Conservation (phyloP, 1,140 invertebrate genomes). For the Muscidifurax raptorellus region DNA sequence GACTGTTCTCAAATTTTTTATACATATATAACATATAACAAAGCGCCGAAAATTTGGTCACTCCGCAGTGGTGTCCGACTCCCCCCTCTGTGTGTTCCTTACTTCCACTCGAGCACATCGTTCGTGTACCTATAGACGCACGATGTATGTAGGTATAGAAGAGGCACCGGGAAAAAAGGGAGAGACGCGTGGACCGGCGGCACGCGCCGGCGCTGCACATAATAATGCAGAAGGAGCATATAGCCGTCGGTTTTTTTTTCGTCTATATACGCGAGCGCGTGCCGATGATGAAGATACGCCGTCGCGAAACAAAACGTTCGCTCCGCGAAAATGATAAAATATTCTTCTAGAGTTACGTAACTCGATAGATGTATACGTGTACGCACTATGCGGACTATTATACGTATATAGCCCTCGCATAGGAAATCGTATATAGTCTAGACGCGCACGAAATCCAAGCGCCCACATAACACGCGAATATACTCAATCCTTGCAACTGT, state of each 20-base stretch:
- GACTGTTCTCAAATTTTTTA: background rate
- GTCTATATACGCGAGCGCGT: background rate
- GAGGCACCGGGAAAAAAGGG: background rate
- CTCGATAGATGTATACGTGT: too few relatives aligned
- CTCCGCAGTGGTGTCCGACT: background rate
- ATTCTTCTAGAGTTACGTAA: background rate
- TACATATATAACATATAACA: too few relatives aligned
- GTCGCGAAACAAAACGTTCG: background rate
- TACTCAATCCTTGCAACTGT: too few relatives aligned
- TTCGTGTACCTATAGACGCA: background rate
- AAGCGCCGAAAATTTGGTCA: background rate
- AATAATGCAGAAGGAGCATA: too few relatives aligned
- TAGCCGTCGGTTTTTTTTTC: too few relatives aligned
- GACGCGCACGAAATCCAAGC: background rate
- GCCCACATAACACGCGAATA: too few relatives aligned
- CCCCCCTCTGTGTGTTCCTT: background rate
- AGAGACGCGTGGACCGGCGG: background rate
- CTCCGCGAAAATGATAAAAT: background rate
- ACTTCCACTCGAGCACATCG: slow-evolving; percentile 1
- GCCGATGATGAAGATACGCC: background rate
- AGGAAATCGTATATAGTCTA: background rate
- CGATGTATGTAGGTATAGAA: background rate
- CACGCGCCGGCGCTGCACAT: background rate
- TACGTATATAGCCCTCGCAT: background rate
- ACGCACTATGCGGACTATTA: too few relatives aligned